These are phyloP conservation scores for Eueides isabella DNA, from an alignment of 1,140 invertebrate species.

Conservation along the genomic window DNA sequence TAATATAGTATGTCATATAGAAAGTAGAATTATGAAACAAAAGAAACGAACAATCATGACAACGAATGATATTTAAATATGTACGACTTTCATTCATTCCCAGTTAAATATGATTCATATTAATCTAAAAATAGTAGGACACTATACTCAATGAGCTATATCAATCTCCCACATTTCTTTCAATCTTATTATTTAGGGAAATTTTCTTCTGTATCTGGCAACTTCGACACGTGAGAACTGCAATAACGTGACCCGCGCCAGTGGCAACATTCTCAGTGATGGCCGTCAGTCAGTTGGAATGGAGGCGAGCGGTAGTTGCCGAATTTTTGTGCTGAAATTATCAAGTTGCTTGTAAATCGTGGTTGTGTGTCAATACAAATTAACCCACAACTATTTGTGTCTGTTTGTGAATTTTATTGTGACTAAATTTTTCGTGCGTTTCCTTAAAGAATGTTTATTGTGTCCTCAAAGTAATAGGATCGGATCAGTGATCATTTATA, in stretches of 20 bases:
- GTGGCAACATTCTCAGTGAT: constrained; percentile 78
- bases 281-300: constrained; percentile 73
- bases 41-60: too few relatives aligned
- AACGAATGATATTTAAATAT: not conserved
- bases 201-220: constrained; percentile 43
- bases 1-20: too few relatives aligned
- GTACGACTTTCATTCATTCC: not conserved
- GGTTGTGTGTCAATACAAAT: constrained; percentile 60
- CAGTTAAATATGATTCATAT: not conserved
- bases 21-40: too few relatives aligned
- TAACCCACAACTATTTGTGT: constrained; percentile 57
- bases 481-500: constrained; percentile 68
- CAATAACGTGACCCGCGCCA: constrained; percentile 66
- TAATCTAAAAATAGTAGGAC: not conserved
- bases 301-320: constrained; percentile 61
- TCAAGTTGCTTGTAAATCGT: constrained; percentile 64
- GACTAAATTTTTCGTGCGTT: constrained; percentile 64
- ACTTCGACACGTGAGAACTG: constrained; percentile 57
- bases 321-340: constrained; percentile 67
- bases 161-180: not conserved
- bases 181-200: constrained; percentile 17
- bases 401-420: constrained; percentile 64
- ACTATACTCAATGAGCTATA: not conserved
- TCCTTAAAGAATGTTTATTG: constrained; percentile 71
- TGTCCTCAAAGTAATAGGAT: constrained; percentile 76